Evolutionary conservation across 2,797 vertebrate species (phyloP).

Genomic region (Trachops cirrhosus): DNA sequence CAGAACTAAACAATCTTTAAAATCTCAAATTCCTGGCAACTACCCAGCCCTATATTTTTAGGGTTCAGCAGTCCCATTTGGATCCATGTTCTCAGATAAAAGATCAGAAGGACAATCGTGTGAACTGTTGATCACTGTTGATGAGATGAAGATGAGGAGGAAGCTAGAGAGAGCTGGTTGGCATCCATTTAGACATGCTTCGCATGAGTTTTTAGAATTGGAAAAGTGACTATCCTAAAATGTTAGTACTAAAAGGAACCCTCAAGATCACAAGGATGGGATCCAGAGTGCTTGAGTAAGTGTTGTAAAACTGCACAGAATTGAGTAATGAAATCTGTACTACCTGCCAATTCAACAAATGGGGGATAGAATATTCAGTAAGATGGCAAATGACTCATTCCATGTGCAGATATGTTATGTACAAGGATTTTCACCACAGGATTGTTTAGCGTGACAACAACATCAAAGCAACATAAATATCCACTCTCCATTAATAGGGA

Average conservation of each 20-base stretch:
- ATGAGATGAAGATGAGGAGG: not conserved
- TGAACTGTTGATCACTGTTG: not conserved
- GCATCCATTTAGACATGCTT: not conserved
- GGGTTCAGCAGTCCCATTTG: not conserved
- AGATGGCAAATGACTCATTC: not conserved
- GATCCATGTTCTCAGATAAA: not conserved
- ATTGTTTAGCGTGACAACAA: not conserved
- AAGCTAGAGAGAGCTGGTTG: not conserved
- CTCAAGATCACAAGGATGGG: not conserved
- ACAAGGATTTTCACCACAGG: not conserved
- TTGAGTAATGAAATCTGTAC: not conserved
- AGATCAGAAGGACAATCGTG: not conserved
- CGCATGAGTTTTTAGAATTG: not conserved
- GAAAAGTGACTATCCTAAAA: not conserved
- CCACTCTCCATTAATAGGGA: not conserved
- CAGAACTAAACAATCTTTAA: not conserved
- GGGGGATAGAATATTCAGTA: not conserved
- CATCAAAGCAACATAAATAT: not conserved
- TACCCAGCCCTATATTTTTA: not conserved
- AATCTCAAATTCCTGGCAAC: constrained; percentile 22
- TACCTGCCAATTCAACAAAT: not conserved
- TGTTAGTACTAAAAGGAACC: not conserved
- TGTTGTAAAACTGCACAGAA: not conserved
- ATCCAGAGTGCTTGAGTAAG: not conserved
- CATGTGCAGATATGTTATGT: not conserved